A percentile compares a stretch with the other conserved stretches of the same genome.
Evolutionary conservation across 2,888 invertebrate species (phyloP).

Genomic region (Pemphredon lugubris): DNA sequence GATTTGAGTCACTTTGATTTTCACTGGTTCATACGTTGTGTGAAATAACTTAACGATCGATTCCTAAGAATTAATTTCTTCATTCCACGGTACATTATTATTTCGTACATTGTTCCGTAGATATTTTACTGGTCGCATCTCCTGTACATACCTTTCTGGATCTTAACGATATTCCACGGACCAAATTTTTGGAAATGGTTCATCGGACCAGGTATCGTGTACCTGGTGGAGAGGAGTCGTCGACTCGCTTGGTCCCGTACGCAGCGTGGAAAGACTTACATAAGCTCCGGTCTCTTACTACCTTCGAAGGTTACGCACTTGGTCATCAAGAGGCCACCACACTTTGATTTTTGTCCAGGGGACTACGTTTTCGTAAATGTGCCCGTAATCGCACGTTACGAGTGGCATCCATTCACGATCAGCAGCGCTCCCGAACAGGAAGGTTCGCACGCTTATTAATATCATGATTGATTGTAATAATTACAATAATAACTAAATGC

Average conservation of each 20-base stretch:
- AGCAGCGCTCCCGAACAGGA: constrained; percentile 97
- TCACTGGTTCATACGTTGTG: too few species aligned
- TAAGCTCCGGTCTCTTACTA: constrained; percentile 92
- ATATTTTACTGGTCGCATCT: constrained; percentile 97
- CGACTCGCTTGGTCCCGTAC: constrained; percentile 83
- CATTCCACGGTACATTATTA: constrained; percentile 4
- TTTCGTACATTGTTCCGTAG: constrained; percentile 80
- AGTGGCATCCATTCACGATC: constrained; percentile 99
- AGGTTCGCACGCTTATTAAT: too few species aligned
- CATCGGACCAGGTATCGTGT: constrained; percentile 90
- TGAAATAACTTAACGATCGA: too few species aligned
- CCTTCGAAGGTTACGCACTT: constrained; percentile 96
- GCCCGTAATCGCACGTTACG: constrained; percentile 94
- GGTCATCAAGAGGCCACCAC: constrained; percentile 92
- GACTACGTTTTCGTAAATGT: constrained; percentile 97
- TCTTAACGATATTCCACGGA: constrained; percentile 91
- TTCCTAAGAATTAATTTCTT: too few species aligned
- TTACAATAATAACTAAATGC: too few species aligned
- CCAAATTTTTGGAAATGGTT: constrained; percentile 99
- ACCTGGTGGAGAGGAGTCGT: constrained; percentile 89
- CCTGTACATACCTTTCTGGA: constrained; percentile 93
- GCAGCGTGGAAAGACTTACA: constrained; percentile 92
- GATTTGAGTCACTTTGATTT: too few species aligned
- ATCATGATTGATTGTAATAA: background rate
- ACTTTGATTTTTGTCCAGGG: constrained; percentile 94